A percentile compares a stretch with the other conserved stretches of the same genome.
These are phyloP conservation scores for Rhingia campestris DNA, from an alignment of 2,888 invertebrate genomes.

Conservation along the genomic window DNA sequence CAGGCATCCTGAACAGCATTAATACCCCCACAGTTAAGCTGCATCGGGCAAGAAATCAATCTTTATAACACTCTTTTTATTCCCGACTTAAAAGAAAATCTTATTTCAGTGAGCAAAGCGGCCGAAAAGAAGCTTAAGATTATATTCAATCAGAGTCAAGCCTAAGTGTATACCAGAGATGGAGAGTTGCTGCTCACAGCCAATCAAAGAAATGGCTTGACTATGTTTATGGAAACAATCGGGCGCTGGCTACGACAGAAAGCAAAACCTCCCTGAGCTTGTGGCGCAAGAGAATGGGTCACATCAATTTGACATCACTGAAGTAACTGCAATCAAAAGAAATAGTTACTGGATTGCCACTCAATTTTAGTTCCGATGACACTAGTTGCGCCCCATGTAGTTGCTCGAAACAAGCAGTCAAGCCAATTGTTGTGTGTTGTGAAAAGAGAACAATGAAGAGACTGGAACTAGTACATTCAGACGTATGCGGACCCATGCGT, in stretches of 20 bases:
- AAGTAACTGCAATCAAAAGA: constrained; percentile 30
- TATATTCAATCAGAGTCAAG: constrained; percentile 7
- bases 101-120: constrained; percentile 18
- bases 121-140: constrained; percentile 2
- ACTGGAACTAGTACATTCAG: not conserved
- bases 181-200: constrained; percentile 17
- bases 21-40: constrained; percentile 22
- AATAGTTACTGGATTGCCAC: constrained; percentile 35
- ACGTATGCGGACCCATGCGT: constrained; percentile 44
- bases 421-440: constrained; percentile 9
- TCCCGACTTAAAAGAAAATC: constrained; percentile 7
- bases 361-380: constrained; percentile 12
- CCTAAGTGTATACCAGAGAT: constrained; percentile 6
- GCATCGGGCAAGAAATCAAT: constrained; percentile 25
- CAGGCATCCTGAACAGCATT: constrained; percentile 16
- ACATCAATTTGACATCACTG: constrained; percentile 14
- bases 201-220: not conserved
- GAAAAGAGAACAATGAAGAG: constrained; percentile 2
- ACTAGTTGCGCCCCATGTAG: constrained; percentile 15
- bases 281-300: constrained; percentile 43
- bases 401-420: too few species aligned
- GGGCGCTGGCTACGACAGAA: constrained; percentile 8
- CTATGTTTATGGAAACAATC: constrained; percentile 2
- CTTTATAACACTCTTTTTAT: constrained; percentile 38
- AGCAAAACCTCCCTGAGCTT: constrained; percentile 13